Percentiles rank a stretch among this genome's conserved stretches.
Conservation (phyloP, 2,888 invertebrate genomes). For the Papilio gigon region DNA sequence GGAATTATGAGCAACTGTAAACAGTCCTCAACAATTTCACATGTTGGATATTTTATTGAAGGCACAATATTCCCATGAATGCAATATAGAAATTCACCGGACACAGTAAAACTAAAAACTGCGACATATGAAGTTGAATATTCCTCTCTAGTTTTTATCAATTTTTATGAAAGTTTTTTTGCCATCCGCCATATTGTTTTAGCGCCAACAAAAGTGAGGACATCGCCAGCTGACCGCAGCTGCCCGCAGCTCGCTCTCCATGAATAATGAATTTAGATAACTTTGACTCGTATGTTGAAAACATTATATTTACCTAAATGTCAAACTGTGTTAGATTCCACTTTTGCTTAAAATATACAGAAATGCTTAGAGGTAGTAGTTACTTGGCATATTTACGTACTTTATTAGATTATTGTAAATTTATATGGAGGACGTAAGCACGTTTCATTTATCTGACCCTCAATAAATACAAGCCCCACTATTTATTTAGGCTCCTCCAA, state of each 20-base stretch:
- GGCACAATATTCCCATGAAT: background rate
- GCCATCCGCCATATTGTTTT: constrained; percentile 4
- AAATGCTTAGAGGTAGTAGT: too few species aligned
- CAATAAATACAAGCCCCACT: background rate
- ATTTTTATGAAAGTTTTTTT: constrained; percentile 5
- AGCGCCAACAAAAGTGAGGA: background rate
- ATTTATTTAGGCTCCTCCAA: constrained; percentile 9
- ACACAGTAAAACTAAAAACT: background rate
- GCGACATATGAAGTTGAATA: background rate
- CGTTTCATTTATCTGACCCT: constrained; percentile 12
- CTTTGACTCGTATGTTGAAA: background rate
- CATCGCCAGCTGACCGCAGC: constrained; percentile 9
- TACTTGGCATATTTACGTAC: too few species aligned
- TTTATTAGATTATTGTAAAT: background rate
- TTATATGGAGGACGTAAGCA: background rate
- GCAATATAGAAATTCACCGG: background rate
- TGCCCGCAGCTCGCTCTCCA: background rate
- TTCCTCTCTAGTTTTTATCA: background rate
- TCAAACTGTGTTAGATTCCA: too few species aligned
- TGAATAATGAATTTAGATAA: constrained; percentile 5
- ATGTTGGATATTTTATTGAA: background rate
- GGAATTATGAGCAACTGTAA: too few species aligned
- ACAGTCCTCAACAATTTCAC: too few species aligned
- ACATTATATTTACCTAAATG: background rate
- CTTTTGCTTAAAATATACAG: too few species aligned